Evolutionary conservation across 1,140 invertebrate species (phyloP).

Genomic region (Drosophila ficusphila): DNA sequence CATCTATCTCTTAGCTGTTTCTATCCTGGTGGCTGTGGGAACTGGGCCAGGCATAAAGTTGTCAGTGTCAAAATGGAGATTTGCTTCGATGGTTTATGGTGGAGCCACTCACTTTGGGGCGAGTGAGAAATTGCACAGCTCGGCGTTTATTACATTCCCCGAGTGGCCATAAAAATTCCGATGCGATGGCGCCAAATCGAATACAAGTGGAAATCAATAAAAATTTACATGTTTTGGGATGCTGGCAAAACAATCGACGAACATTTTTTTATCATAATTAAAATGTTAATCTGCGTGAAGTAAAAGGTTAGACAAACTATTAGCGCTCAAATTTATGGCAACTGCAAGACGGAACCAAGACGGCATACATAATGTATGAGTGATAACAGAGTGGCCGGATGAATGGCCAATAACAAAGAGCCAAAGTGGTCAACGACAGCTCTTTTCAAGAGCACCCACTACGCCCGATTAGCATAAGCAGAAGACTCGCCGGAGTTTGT

Average conservation of each 20-base stretch:
- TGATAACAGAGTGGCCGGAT: conserved; percentile 63
- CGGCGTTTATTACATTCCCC: conserved; percentile 35
- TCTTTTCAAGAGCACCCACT: conserved; percentile 80
- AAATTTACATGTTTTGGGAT: conserved; percentile 64
- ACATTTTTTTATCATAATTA: conserved; percentile 78
- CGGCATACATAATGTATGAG: conserved; percentile 74
- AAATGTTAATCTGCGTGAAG: conserved; percentile 82
- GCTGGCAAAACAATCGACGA: conserved; percentile 57
- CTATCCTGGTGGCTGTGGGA: conserved; percentile 7
- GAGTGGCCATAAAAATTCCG: conserved; percentile 68
- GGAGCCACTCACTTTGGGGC: background rate
- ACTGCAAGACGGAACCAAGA: conserved; percentile 73
- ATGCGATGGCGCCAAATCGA: conserved; percentile 46
- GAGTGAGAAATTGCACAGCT: conserved; percentile 51
- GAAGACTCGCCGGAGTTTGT: conserved; percentile 33
- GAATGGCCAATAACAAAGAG: conserved; percentile 63
- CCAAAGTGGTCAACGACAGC: conserved; percentile 51
- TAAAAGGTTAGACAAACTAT: conserved; percentile 83
- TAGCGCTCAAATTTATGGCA: conserved; percentile 75
- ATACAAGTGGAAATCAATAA: conserved; percentile 69
- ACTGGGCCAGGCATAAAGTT: conserved; percentile 12
- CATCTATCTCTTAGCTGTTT: conserved; percentile 5
- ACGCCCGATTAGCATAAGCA: conserved; percentile 65
- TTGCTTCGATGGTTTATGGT: conserved; percentile 11
- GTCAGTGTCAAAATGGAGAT: conserved; percentile 11